These are phyloP conservation scores for Chrysoperla carnea DNA, from an alignment of 1,140 invertebrate species.

Conservation along the genomic window DNA sequence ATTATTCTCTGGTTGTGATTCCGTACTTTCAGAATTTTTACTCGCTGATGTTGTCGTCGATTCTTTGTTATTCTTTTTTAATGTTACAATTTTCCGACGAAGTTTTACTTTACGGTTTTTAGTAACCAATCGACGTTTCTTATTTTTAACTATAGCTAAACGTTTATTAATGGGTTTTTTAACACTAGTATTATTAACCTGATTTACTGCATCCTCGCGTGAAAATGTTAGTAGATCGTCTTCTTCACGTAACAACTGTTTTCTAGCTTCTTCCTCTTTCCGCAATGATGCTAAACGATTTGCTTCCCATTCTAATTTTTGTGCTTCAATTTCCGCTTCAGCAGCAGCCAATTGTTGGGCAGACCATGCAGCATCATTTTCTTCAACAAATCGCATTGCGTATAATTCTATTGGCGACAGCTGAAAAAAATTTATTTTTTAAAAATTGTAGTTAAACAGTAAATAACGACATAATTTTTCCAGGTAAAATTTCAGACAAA, in stretches of 20 bases:
- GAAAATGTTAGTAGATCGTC: conserved; percentile 48
- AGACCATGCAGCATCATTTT: conserved; percentile 65
- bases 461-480: too few relatives aligned
- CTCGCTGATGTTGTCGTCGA: conserved; percentile 1
- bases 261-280: conserved; percentile 52
- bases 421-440: conserved; percentile 29
- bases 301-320: conserved; percentile 89
- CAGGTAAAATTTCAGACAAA: too few relatives aligned
- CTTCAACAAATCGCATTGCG: conserved; percentile 83
- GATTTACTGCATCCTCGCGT: conserved; percentile 55
- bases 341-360: conserved; percentile 73
- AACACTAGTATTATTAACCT: conserved; percentile 46
- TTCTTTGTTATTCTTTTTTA: conserved; percentile 4
- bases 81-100: background rate
- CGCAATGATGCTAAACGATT: conserved; percentile 55
- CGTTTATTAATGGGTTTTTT: conserved; percentile 10
- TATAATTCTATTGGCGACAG: conserved; percentile 82
- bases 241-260: conserved; percentile 37
- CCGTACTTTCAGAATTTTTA: background rate
- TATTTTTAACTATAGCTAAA: background rate
- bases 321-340: conserved; percentile 76
- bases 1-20: conserved; percentile 1
- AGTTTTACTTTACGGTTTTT: background rate
- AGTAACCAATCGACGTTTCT: background rate
- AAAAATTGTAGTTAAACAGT: background rate